phyloP scores from a whole-genome alignment of 1,140 invertebrate species.

The Drosophila nannoptera region DNA sequence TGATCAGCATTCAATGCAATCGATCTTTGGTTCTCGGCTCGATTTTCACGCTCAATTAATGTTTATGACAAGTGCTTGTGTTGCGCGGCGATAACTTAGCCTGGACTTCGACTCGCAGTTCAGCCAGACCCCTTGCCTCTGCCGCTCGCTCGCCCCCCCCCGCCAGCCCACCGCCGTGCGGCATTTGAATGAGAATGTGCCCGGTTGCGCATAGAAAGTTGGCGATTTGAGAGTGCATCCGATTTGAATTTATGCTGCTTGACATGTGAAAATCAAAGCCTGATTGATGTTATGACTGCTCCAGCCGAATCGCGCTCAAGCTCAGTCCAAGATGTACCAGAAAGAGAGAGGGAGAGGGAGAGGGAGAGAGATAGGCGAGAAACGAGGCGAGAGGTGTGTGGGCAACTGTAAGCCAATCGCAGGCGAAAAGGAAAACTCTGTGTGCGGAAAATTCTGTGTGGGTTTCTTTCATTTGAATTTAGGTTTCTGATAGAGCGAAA shows the following conservation, averaged over 20 bases:
- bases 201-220: constrained; percentile 56
- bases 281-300: constrained; percentile 66
- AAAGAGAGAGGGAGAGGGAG: neutral
- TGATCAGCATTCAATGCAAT: constrained; percentile 42
- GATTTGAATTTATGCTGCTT: constrained; percentile 67
- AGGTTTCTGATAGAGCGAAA: too few species aligned
- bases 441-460: too few species aligned
- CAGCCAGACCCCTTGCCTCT: neutral
- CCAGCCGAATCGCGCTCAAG: constrained; percentile 41
- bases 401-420: constrained; percentile 1
- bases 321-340: constrained; percentile 12
- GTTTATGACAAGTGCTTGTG: constrained; percentile 75
- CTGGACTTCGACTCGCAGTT: constrained; percentile 18
- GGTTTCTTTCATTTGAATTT: too few species aligned
- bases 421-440: too few species aligned
- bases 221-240: constrained; percentile 33
- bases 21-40: constrained; percentile 49
- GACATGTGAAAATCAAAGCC: constrained; percentile 74
- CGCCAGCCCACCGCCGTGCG: neutral
- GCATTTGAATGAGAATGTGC: constrained; percentile 54
- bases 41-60: constrained; percentile 74
- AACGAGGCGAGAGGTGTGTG: neutral
- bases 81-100: constrained; percentile 65
- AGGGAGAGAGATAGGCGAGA: neutral
- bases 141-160: neutral